phyloP scores from a whole-genome alignment of 2,888 invertebrate species.

The Stenodera caucasica region DNA sequence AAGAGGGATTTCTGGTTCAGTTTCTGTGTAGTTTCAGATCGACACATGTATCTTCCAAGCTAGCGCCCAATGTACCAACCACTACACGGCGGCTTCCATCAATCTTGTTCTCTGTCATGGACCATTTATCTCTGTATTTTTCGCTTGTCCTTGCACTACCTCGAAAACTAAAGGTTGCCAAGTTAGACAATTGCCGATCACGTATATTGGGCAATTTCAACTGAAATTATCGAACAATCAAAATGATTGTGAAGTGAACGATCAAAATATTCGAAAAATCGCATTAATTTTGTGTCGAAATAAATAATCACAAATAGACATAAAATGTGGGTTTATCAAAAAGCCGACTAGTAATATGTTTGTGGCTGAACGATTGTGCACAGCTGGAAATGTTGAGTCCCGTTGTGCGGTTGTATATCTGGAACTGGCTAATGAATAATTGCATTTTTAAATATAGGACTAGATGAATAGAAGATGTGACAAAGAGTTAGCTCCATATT shows the following conservation, averaged over 20 bases:
- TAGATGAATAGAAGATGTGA: not conserved
- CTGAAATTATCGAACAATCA: constrained; percentile 25
- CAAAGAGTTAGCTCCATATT: constrained; percentile 1
- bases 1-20: constrained; percentile 41
- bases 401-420: constrained; percentile 4
- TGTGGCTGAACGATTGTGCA: constrained; percentile 1
- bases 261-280: not conserved
- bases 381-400: constrained; percentile 6
- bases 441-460: not conserved
- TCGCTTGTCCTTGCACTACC: constrained; percentile 42
- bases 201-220: constrained; percentile 40
- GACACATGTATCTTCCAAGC: constrained; percentile 51
- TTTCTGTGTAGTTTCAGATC: constrained; percentile 48
- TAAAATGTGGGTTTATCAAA: constrained; percentile 1
- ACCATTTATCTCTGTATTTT: constrained; percentile 56
- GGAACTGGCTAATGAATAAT: constrained; percentile 6
- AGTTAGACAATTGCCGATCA: constrained; percentile 39
- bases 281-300: not conserved
- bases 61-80: constrained; percentile 41
- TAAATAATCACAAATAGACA: constrained; percentile 2
- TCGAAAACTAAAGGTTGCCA: constrained; percentile 43
- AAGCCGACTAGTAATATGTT: constrained; percentile 2
- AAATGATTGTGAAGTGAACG: not conserved
- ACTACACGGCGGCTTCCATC: constrained; percentile 45
- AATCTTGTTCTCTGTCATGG: constrained; percentile 55